A percentile compares a stretch with the other conserved stretches of the same genome.
Conservation (phyloP, 2,888 invertebrate species). For the Trissolcus japonicus region DNA sequence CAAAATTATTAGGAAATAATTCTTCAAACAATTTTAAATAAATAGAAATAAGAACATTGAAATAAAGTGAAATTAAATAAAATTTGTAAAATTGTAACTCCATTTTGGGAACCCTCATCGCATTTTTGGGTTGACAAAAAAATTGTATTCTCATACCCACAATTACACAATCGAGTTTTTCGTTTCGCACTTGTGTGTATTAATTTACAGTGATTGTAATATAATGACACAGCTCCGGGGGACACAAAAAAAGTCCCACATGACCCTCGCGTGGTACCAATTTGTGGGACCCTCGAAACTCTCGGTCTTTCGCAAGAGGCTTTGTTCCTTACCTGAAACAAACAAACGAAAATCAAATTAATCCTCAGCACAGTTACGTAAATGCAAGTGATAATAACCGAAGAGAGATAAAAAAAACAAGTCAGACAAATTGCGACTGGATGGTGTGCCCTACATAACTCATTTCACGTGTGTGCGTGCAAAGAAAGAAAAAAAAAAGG, state of each 20-base stretch:
- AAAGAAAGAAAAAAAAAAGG: constrained; percentile 17
- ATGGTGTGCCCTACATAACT: constrained; percentile 22
- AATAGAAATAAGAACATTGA: too few relatives aligned
- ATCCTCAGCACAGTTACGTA: constrained; percentile 15
- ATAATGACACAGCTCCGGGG: constrained; percentile 23
- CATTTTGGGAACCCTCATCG: too few relatives aligned
- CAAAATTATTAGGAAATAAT: too few relatives aligned
- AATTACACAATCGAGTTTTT: constrained; percentile 2
- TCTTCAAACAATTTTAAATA: too few relatives aligned
- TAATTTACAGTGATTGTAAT: constrained; percentile 29
- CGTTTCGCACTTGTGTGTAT: constrained; percentile 9
- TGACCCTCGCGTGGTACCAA: constrained; percentile 15
- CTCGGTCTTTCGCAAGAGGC: constrained; percentile 18
- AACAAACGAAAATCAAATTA: constrained; percentile 40
- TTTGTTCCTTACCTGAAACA: constrained; percentile 47
- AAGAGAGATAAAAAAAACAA: constrained; percentile 13
- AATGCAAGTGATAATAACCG: constrained; percentile 12
- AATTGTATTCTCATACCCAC: background rate
- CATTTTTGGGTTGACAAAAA: too few relatives aligned
- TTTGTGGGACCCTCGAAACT: constrained; percentile 13
- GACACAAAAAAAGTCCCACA: constrained; percentile 11
- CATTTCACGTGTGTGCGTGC: constrained; percentile 6
- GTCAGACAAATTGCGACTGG: constrained; percentile 18
- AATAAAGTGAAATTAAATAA: background rate
- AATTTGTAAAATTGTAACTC: background rate